phyloP scores from a whole-genome alignment of 2,888 invertebrate genomes.

The Drosophila conformis region DNA sequence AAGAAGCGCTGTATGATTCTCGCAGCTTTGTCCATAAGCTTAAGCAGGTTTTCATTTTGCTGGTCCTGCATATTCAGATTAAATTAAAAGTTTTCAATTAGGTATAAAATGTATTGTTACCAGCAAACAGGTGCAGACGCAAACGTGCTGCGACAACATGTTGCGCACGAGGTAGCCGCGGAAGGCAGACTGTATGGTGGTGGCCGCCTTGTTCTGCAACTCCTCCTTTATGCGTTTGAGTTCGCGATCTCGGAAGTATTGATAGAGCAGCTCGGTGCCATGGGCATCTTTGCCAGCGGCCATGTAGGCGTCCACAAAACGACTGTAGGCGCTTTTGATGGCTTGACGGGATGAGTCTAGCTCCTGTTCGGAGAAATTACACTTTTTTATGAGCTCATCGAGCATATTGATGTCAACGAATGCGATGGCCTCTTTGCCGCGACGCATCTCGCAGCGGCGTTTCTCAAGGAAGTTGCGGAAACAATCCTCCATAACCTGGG shows the following conservation, averaged over 20 bases:
- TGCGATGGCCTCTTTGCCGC: constrained; percentile 64
- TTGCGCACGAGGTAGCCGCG: constrained; percentile 64
- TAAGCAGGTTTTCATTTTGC: constrained; percentile 27
- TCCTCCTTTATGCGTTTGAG: constrained; percentile 59
- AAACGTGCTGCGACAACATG: constrained; percentile 46
- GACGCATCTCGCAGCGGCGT: constrained; percentile 69
- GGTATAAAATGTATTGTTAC: constrained; percentile 22
- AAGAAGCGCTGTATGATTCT: constrained; percentile 69
- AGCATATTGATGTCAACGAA: constrained; percentile 80
- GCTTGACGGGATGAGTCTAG: constrained; percentile 75
- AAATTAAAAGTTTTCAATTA: not conserved
- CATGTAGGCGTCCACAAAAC: constrained; percentile 82
- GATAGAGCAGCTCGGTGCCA: constrained; percentile 79
- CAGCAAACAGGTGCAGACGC: constrained; percentile 58
- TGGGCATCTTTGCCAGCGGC: constrained; percentile 71
- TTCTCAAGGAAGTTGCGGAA: constrained; percentile 80
- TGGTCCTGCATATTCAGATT: constrained; percentile 18
- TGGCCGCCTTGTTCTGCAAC: constrained; percentile 65
- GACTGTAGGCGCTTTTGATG: constrained; percentile 81
- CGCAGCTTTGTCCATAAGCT: constrained; percentile 45
- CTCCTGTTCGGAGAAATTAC: constrained; percentile 79
- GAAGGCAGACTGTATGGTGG: constrained; percentile 74
- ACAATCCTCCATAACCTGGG: constrained; percentile 78
- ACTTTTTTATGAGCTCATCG: constrained; percentile 79
- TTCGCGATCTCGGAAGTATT: constrained; percentile 79